Conservation (phyloP, 2,797 vertebrate genomes). For the Sebastes kiyomatsui region DNA sequence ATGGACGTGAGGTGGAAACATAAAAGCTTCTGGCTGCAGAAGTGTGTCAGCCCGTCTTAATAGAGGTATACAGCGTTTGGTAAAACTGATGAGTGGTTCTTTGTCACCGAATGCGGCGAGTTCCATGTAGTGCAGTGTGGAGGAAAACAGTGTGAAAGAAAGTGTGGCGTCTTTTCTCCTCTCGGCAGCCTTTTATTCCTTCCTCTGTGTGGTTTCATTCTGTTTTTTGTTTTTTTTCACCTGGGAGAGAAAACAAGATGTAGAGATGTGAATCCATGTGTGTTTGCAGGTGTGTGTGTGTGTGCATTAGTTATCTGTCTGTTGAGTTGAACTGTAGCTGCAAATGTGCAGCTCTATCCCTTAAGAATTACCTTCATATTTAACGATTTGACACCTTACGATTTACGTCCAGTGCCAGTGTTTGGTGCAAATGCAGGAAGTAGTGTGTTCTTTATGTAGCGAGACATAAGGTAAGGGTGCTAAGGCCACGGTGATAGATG, state of each 20-base stretch:
- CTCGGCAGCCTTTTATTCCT: neutral
- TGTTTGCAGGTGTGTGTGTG: neutral
- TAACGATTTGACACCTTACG: fast-evolving
- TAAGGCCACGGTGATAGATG: neutral
- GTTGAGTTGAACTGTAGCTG: neutral
- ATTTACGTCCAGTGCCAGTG: neutral
- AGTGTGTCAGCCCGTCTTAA: neutral
- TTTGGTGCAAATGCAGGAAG: neutral
- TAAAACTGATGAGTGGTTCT: neutral
- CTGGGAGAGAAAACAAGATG: neutral
- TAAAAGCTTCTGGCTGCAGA: conserved; percentile 12
- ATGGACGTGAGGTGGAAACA: conserved; percentile 5
- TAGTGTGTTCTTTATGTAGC: neutral
- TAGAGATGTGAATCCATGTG: neutral
- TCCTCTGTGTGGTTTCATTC: neutral
- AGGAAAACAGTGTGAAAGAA: neutral
- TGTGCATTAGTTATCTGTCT: neutral
- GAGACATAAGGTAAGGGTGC: neutral
- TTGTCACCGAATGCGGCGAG: neutral
- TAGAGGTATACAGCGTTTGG: neutral
- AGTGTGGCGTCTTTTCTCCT: neutral
- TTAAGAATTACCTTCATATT: neutral
- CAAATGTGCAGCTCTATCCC: neutral
- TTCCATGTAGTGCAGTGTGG: neutral
- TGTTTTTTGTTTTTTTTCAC: neutral